Base-by-base conservation (phyloP, 37 sponge, comb jelly and placozoan genomes). In the Cliona cf. orientalis region DNA sequence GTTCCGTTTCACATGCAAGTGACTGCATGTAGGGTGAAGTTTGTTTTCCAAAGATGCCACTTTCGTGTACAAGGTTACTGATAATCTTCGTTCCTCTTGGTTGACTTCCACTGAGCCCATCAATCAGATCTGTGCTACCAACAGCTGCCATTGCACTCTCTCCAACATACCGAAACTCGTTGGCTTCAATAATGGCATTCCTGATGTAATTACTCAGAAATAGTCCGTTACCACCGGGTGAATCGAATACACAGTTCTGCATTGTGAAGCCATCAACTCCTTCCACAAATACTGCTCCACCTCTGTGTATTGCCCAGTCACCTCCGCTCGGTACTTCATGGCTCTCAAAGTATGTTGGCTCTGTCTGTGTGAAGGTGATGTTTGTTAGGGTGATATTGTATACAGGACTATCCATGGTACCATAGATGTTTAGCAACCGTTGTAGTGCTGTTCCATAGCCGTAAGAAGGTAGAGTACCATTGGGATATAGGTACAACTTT, bases 41-140 rank as follows among this genome's bases (percentile, higher is more conserved):
- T 36, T 81, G 82, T 43, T 87, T 87, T 5, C 81, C 88, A 73
- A 72, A 87, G 28, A 87, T 43, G 14, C 88, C 88, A 74, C 46
- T 74, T 57, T 87, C 88, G n/a, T 81, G 88, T 6, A 87, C 44
- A 29, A 72, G 68, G 39, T 87, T 87, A n/a, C 73, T 34, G 1
- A 46, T 21, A 32, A 87, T 72, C 43, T 64, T 61, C 22, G 61
- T 81, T 4, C 88, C 82, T 19, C 80, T 19, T 28, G 88, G 88
- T 25, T 87, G 80, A 36, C 41, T 73, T 17, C 80, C 76, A 58
- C 29, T 34, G 32, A 75, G 80, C 11, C 88, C 88, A 63, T 87
- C 88, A 9, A 87, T 81, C 60, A 80, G 19, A 25, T 69, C 5
- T 3, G 75, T 42, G 22, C 28, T 59, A 22, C 89, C 89, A 21